A percentile compares a stretch with the other conserved stretches of the same genome.
Evolutionary conservation across 2,888 invertebrate genomes (phyloP).

Genomic region (Drosophila eohydei): DNA sequence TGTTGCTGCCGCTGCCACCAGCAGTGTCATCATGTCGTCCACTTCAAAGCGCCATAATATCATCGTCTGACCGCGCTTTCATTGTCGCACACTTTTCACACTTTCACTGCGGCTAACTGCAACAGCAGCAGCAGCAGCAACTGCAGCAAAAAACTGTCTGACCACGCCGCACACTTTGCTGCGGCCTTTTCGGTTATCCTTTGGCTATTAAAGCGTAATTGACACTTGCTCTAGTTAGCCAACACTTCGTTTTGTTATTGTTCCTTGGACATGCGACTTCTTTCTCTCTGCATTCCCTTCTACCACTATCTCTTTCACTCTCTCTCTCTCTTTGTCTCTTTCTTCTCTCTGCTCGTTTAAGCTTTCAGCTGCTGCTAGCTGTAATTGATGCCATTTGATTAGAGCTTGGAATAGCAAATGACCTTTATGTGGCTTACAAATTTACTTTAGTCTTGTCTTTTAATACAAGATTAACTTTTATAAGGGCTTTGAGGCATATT

Average conservation of each 20-base stretch:
- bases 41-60: conserved; percentile 72
- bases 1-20: conserved; percentile 31
- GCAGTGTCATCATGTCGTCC: conserved; percentile 66
- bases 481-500: neutral
- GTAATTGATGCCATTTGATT: conserved; percentile 23
- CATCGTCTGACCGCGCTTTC: conserved; percentile 68
- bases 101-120: conserved; percentile 56
- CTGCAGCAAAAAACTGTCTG: conserved; percentile 36
- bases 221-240: conserved; percentile 68
- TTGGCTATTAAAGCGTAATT: conserved; percentile 78
- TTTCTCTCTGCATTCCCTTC: neutral
- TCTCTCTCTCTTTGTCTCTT: neutral
- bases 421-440: neutral
- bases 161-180: conserved; percentile 74
- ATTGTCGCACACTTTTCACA: conserved; percentile 64
- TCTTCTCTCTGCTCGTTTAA: neutral
- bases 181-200: conserved; percentile 79
- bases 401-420: conserved; percentile 1
- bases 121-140: conserved; percentile 24
- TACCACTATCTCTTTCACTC: neutral
- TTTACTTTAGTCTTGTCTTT: neutral
- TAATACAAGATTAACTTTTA: no score
- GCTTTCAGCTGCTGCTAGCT: conserved; percentile 15
- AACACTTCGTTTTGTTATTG: conserved; percentile 31
- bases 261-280: conserved; percentile 12